phyloP scores from a whole-genome alignment of 2,797 vertebrate species.

The Nyctalus aviator region DNA sequence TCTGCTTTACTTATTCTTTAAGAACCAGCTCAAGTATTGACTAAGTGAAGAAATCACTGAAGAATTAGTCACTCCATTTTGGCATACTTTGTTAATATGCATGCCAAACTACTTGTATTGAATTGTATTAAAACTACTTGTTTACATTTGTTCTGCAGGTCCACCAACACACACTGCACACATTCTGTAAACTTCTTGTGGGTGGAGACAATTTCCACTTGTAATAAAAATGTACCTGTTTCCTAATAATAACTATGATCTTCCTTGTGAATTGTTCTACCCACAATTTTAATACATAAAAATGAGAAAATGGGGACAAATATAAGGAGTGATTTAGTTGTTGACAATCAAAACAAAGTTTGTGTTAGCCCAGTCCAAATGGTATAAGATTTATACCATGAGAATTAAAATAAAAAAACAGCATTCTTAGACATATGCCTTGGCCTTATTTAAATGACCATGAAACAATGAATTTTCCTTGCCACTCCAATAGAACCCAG shows the following conservation, averaged over 20 bases:
- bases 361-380: neutral
- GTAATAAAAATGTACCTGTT: conserved; percentile 10
- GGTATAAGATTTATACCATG: conserved; percentile 34
- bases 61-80: conserved; percentile 32
- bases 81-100: neutral
- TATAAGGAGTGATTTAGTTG: conserved; percentile 40
- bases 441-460: conserved; percentile 59
- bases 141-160: conserved; percentile 15
- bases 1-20: conserved; percentile 22
- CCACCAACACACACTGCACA: neutral
- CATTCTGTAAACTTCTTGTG: conserved; percentile 23
- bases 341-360: conserved; percentile 39
- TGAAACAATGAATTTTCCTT: conserved; percentile 59
- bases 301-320: neutral
- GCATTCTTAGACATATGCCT: neutral
- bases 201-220: conserved; percentile 11
- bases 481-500: conserved; percentile 30
- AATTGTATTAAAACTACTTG: neutral
- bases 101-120: neutral
- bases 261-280: conserved; percentile 57
- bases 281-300: conserved; percentile 9
- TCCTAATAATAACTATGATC: neutral
- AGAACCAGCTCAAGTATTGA: neutral
- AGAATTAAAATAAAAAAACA: neutral
- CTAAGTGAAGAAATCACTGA: neutral